Percentiles rank a stretch among this genome's conserved stretches.
phyloP scores from a whole-genome alignment of 1,140 invertebrate genomes.

The Camponotus pennsylvanicus region DNA sequence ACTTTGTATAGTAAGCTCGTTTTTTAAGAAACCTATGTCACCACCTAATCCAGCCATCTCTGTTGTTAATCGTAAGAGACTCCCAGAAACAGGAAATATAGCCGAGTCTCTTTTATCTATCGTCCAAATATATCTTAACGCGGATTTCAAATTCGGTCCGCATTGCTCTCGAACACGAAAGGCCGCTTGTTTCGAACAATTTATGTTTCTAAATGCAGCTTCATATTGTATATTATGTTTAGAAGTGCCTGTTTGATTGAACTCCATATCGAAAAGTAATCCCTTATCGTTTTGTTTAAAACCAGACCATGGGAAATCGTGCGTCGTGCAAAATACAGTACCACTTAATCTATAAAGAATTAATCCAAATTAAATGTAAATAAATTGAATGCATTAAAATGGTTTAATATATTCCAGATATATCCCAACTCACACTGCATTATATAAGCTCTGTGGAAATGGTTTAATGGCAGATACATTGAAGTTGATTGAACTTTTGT shows the following conservation, averaged over 20 bases:
- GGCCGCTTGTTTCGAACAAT: slow-evolving; percentile 88
- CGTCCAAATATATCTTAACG: slow-evolving; percentile 91
- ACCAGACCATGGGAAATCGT: slow-evolving; percentile 93
- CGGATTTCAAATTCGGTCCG: slow-evolving; percentile 95
- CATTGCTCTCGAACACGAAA: slow-evolving; percentile 94
- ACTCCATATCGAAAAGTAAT: slow-evolving; percentile 89
- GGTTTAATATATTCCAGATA: background rate
- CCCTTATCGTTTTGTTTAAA: slow-evolving; percentile 90
- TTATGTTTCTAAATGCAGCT: slow-evolving; percentile 92
- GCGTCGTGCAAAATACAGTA: slow-evolving; percentile 90
- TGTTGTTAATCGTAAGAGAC: slow-evolving; percentile 89
- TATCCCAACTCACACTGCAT: slow-evolving; percentile 80
- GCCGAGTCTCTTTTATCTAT: slow-evolving; percentile 92
- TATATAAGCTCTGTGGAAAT: slow-evolving; percentile 86
- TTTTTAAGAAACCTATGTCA: slow-evolving; percentile 94
- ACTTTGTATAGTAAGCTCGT: slow-evolving; percentile 92
- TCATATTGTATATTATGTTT: slow-evolving; percentile 95
- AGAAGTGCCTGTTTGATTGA: slow-evolving; percentile 87
- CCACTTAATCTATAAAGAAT: slow-evolving; percentile 88
- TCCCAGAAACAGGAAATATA: slow-evolving; percentile 92
- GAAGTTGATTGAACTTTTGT: slow-evolving; percentile 90
- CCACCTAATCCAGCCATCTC: slow-evolving; percentile 96
- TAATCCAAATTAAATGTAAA: slow-evolving; percentile 10
- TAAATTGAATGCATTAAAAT: slow-evolving; percentile 17
- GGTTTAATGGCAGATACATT: slow-evolving; percentile 92